A percentile compares a stretch with the other conserved stretches of the same genome.
Conservation (phyloP, 2,113 vertebrate species). For the Tyto alba region DNA sequence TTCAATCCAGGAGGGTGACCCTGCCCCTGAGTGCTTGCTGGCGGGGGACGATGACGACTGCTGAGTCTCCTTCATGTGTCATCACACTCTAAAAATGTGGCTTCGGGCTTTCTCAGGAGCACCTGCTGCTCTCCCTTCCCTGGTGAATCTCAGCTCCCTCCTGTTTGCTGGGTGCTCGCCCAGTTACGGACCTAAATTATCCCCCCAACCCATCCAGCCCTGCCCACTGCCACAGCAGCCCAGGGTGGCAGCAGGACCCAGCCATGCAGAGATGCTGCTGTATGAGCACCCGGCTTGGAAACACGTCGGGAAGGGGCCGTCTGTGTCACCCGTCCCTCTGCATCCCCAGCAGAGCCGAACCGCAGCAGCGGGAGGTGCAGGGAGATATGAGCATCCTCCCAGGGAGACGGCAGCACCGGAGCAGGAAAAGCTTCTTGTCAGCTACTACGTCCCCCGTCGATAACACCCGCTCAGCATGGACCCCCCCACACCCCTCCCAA, state of each 20-base stretch:
- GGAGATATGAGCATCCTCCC: no score
- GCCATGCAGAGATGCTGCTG: neutral
- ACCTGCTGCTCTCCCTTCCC: neutral
- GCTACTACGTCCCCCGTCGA: rapidly evolving
- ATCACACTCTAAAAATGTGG: neutral
- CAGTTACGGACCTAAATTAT: neutral
- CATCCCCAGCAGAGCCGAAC: neutral
- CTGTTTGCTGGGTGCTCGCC: neutral
- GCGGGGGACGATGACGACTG: neutral
- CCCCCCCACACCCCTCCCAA: neutral
- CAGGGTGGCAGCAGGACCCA: rapidly evolving
- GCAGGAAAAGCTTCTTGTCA: neutral
- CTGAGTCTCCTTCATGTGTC: neutral
- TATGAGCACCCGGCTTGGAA: rapidly evolving
- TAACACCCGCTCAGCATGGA: rapidly evolving
- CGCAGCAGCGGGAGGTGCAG: rapidly evolving
- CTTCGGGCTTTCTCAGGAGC: neutral
- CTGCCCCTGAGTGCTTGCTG: neutral
- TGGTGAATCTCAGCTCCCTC: neutral
- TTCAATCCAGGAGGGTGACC: neutral
- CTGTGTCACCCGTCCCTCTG: neutral
- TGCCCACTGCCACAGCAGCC: no score
- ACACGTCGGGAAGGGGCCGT: rapidly evolving
- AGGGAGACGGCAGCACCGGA: rapidly evolving
- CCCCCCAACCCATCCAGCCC: neutral